phyloP scores from a whole-genome alignment of 2,113 vertebrate species.

The Peromyscus leucopus region DNA sequence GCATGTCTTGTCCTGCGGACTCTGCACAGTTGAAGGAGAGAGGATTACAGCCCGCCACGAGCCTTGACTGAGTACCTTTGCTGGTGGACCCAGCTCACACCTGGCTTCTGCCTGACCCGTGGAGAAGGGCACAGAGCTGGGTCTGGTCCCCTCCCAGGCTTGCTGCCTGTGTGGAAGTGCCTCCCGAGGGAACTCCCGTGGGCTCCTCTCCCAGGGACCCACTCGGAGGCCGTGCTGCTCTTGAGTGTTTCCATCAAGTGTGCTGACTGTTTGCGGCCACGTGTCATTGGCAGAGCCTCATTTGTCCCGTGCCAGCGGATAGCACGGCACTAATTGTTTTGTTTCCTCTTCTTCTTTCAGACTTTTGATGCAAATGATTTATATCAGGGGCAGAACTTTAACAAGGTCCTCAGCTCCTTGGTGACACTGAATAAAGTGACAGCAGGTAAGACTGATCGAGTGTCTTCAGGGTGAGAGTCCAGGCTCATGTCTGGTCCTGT shows the following conservation, averaged over 20 bases:
- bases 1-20: not conserved
- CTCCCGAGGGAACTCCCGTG: not conserved
- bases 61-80: not conserved
- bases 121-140: too few relatives aligned
- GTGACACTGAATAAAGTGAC: slow-evolving; percentile 98
- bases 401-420: slow-evolving; percentile 96
- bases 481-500: not conserved
- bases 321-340: slow-evolving; percentile 53
- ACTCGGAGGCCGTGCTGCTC: too few relatives aligned
- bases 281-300: fast-evolving
- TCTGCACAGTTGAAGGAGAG: not conserved
- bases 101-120: not conserved
- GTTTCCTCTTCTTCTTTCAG: slow-evolving; percentile 87
- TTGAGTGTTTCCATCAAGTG: not conserved
- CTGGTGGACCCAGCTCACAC: not conserved
- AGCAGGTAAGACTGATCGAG: slow-evolving; percentile 90
- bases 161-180: not conserved
- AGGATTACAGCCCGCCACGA: not conserved
- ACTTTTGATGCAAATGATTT: slow-evolving; percentile 98
- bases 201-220: too few relatives aligned
- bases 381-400: slow-evolving; percentile 97
- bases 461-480: not conserved
- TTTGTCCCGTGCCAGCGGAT: not conserved
- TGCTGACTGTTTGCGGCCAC: not conserved
- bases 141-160: not conserved